Evolutionary conservation across 2,113 vertebrate genomes (phyloP), one percentile per base, ranked within the genome.

Genomic region (Eira barbara): DNA sequence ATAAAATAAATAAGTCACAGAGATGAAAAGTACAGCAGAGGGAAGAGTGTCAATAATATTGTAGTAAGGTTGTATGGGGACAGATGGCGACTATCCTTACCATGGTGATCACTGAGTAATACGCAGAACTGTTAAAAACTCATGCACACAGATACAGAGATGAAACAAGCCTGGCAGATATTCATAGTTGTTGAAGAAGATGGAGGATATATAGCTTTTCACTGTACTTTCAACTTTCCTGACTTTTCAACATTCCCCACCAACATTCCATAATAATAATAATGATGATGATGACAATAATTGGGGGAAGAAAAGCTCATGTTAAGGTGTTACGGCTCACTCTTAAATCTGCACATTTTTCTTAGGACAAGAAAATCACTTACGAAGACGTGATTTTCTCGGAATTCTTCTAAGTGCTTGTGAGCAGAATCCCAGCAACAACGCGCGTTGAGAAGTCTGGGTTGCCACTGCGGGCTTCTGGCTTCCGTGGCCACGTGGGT

Each of bases 201-300:
- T 45, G 36, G 52, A 20, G 23, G 6, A 8, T n/a, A 36, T 36
- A 45, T 55, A 52, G 86, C 67, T 59, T 93, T 93, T 95, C 88
- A 47, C 5, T n/a, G 61, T 52, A 49, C 25, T 95, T 91, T 55
- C 13, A 63, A 69, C 36, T 55, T 86, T 82, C 39, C 65, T 95
- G 47, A 89, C 47, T 85, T 96, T 84, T 96, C 79, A 61, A 78
- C 49, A 65, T 95, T 87, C 91, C 55, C 61, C 36, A 18, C 31
- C 59, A 57, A 73, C 59, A 82, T 88, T 73, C 23, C 8, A 14
- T 23, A 57, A 27, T 71, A 86, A 79, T 69, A 55, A 45, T 63
- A 49, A 63, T 71, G 13, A 45, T 27, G 25, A 42, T 63, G 23
- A 89, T 59, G 52, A 76, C 69, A 57, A 45, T n/a, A 20, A 80